Conservation (phyloP, 1,140 invertebrate species). For the Drosophila ambigua region DNA sequence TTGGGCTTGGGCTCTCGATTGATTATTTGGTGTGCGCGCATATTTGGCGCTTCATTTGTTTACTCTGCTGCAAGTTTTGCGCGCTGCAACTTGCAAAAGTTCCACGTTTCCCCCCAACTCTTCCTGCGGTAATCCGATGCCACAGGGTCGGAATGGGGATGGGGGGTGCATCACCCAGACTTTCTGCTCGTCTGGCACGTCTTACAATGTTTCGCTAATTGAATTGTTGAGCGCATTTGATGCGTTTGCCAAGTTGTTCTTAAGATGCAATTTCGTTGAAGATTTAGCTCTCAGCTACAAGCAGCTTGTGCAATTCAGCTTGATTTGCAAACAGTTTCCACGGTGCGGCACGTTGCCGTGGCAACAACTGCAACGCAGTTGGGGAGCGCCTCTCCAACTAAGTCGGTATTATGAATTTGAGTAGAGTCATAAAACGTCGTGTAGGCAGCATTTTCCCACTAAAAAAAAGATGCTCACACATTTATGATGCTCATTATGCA, state of each 20-base stretch:
- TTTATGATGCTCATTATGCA: no score
- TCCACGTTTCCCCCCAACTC: constrained; percentile 2
- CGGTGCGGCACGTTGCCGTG: no score
- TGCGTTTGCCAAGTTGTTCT: constrained; percentile 61
- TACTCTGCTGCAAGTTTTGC: constrained; percentile 18
- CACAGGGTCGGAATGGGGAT: not conserved
- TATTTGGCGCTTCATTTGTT: constrained; percentile 53
- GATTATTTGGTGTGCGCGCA: constrained; percentile 54
- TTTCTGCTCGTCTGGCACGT: constrained; percentile 19
- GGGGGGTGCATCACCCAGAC: not conserved
- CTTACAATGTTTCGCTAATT: constrained; percentile 58
- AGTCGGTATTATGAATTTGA: not conserved
- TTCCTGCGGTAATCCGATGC: constrained; percentile 4
- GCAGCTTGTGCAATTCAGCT: no score
- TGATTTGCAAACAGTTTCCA: constrained; percentile 29
- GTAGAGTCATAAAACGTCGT: not conserved
- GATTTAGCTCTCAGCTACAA: constrained; percentile 25
- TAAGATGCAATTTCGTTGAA: constrained; percentile 57
- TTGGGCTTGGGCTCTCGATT: constrained; percentile 39
- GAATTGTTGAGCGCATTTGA: constrained; percentile 73
- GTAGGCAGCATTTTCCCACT: no score
- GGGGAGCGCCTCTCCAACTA: no score
- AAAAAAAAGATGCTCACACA: no score
- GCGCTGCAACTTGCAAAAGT: constrained; percentile 23
- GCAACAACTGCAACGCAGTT: no score